Evolutionary conservation across 1,140 invertebrate genomes (phyloP), one percentile per base, ranked within the genome.

Genomic region (Brachionus manjavacas): DNA sequence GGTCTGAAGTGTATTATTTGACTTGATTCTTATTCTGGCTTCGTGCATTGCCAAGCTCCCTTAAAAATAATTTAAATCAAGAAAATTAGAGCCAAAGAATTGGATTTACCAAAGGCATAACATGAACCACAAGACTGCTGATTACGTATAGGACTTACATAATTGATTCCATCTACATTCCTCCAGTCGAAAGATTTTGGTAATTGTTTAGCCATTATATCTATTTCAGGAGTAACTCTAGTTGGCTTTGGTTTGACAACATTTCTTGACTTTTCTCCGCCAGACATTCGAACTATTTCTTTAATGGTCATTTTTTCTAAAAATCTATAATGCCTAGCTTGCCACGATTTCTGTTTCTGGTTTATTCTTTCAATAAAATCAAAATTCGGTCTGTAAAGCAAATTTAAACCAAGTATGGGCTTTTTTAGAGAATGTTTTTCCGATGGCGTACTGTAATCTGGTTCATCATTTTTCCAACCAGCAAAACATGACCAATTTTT

Each of bases 161-260:
- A 92, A 85, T 90, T 91, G 0, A 89, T 85, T 23, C 91, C 91
- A 70, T 87, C 86, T 0, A 91, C 88, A 87, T 91, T 89, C 31
- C 91, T 87, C 91, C 91, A 92, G 86, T 92, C 91, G 86, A 91
- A 92, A 23, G 83, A 79, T 4, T 87, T 86, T 7, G 91, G 91
- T n/a, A 92, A 87, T 39, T 86, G 85, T 60, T 86, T 85, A 20
- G 86, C 49, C 52, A 81, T 81, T 12, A 20, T 39, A n/a, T 68
- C 35, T 31, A 66, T 25, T 11, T 81, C 52, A 16, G 2, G n/a
- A 25, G 9, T 41, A 6, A 81, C 79, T 68, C 35, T 39, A 20
- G 49, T 28, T 11, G 79, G 79, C 16, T 64, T 81, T 41, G 79
- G 79, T 16, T 81, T 81, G 3, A 11, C 9, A 41, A 64, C 25